These are phyloP conservation scores for Dallia pectoralis DNA, from an alignment of 2,797 vertebrate genomes.

Conservation along the genomic window DNA sequence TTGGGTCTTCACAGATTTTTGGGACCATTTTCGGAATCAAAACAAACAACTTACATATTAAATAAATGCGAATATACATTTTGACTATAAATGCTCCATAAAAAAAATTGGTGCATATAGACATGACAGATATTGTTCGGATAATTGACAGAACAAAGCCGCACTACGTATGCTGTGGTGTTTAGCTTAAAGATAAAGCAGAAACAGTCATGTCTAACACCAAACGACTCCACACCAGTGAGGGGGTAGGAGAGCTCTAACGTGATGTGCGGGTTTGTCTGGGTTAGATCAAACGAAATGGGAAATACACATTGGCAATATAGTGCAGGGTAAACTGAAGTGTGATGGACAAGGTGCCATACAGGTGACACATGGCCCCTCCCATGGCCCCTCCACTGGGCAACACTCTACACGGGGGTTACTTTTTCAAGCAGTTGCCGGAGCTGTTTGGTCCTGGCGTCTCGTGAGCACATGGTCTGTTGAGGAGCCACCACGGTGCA, in stretches of 20 bases:
- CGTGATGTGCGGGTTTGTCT: neutral
- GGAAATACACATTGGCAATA: neutral
- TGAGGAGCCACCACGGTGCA: constrained; percentile 97
- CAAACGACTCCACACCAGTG: neutral
- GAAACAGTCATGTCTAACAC: neutral
- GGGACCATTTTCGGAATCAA: neutral
- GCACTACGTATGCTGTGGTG: neutral
- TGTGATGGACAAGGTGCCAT: neutral
- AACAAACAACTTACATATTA: neutral
- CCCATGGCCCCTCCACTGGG: too few relatives aligned
- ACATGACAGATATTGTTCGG: neutral
- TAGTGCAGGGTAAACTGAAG: neutral
- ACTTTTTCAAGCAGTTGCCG: constrained; percentile 95
- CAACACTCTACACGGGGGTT: constrained; percentile 36
- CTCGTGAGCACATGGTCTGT: constrained; percentile 91
- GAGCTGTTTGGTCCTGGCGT: constrained; percentile 92
- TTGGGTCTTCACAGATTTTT: neutral
- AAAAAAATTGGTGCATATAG: neutral
- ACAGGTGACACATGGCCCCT: neutral
- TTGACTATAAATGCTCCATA: neutral
- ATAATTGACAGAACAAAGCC: neutral
- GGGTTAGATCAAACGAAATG: neutral
- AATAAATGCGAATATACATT: neutral
- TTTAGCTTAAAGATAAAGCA: neutral
- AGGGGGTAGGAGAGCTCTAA: neutral